Percentiles rank a stretch among this genome's conserved stretches.
Evolutionary conservation across 2,797 vertebrate species (phyloP).

Genomic region (Leontopithecus rosalia): DNA sequence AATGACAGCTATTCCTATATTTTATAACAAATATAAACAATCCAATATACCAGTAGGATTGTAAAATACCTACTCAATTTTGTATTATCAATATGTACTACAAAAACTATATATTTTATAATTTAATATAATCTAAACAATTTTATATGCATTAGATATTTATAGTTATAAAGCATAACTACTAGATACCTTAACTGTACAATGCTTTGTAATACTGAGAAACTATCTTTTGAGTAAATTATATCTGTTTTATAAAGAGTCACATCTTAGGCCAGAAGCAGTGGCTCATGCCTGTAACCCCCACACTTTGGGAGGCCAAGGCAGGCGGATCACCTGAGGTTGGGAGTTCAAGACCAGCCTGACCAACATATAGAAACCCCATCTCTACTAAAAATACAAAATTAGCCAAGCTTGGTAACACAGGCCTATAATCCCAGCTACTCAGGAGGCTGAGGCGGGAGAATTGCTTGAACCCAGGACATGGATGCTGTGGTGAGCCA

Average conservation of each 20-base stretch:
- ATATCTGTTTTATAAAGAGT: slow-evolving; percentile 36
- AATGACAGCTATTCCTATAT: slow-evolving; percentile 20
- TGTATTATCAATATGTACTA: slow-evolving; percentile 20
- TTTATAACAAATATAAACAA: background rate
- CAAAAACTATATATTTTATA: slow-evolving; percentile 24
- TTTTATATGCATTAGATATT: slow-evolving; percentile 22
- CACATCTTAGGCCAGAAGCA: background rate
- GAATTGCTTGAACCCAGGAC: too few relatives aligned
- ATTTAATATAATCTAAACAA: slow-evolving; percentile 41
- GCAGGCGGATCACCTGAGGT: too few relatives aligned
- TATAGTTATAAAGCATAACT: background rate
- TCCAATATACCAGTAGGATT: background rate
- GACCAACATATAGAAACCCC: too few relatives aligned
- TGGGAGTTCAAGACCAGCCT: too few relatives aligned
- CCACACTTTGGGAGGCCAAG: too few relatives aligned
- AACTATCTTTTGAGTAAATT: background rate
- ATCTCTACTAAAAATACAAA: too few relatives aligned
- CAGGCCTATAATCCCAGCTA: too few relatives aligned
- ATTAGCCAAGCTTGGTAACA: too few relatives aligned
- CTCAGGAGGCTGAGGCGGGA: too few relatives aligned
- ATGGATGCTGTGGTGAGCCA: too few relatives aligned
- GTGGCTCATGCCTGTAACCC: too few relatives aligned
- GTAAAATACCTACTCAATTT: slow-evolving; percentile 9
- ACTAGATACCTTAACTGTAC: background rate
- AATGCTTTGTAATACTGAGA: background rate